Conservation (phyloP, 2,113 vertebrate genomes). For the Caretta caretta region DNA sequence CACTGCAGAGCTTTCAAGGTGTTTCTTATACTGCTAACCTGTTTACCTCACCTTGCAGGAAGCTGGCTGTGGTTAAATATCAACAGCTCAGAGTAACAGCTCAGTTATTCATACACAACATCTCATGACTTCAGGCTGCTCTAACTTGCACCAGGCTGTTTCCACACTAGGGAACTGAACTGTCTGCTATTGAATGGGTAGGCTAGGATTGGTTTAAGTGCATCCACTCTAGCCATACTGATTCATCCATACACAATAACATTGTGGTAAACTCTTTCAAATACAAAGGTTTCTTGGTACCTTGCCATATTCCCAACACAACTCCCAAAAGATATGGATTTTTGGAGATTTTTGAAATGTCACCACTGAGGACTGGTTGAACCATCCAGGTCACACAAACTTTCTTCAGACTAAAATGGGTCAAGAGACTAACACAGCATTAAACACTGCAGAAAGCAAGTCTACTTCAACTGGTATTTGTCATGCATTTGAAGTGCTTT, state of each 20-base stretch:
- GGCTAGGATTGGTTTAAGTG: neutral
- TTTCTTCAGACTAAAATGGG: neutral
- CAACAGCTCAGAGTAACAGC: too few species aligned
- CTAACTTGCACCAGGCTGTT: too few species aligned
- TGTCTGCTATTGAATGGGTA: neutral
- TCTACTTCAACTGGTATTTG: neutral
- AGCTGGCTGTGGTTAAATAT: too few species aligned
- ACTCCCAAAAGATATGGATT: neutral
- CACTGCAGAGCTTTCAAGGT: too few species aligned
- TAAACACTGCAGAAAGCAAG: neutral
- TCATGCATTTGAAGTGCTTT: neutral
- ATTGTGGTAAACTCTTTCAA: neutral
- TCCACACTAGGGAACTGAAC: too few species aligned
- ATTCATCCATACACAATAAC: neutral
- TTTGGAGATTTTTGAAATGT: neutral
- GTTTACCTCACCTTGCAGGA: too few species aligned
- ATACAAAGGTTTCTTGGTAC: neutral
- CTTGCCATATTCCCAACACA: neutral
- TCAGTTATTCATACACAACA: too few species aligned
- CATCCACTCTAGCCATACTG: neutral
- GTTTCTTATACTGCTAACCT: too few species aligned
- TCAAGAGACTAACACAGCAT: neutral
- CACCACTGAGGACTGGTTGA: neutral
- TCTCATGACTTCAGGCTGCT: too few species aligned
- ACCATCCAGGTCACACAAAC: neutral